Percentiles rank a stretch among this genome's conserved stretches.
Evolutionary conservation across 2,113 vertebrate genomes (phyloP).

Genomic region (Chauna torquata): DNA sequence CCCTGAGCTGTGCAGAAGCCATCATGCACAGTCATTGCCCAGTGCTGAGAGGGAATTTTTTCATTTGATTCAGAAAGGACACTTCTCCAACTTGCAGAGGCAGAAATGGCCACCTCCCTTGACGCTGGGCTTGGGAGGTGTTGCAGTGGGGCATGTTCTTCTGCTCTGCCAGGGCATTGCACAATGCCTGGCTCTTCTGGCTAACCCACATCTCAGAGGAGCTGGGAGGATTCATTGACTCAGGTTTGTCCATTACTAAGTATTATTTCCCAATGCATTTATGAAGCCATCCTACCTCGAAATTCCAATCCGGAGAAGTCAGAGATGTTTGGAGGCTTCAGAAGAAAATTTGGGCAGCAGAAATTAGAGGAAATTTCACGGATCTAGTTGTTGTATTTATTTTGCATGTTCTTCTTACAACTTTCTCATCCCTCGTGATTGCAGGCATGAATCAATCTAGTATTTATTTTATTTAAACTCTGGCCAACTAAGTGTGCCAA

Average conservation of each 20-base stretch:
- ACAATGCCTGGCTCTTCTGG: background rate
- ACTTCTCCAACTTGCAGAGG: background rate
- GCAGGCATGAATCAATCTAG: background rate
- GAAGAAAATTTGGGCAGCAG: background rate
- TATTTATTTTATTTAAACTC: background rate
- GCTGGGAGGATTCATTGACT: background rate
- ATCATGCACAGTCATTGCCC: background rate
- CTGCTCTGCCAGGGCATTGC: background rate
- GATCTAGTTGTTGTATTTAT: background rate
- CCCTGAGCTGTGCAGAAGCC: background rate
- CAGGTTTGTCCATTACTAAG: background rate
- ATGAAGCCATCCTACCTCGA: background rate
- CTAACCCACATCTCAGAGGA: background rate
- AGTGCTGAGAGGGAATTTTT: background rate
- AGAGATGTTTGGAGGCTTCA: background rate
- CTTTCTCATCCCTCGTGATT: background rate
- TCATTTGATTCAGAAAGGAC: background rate
- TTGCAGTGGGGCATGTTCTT: background rate
- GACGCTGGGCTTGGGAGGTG: background rate
- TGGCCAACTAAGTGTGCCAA: background rate
- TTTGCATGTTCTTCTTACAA: background rate
- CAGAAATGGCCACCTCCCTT: background rate
- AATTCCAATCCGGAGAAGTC: background rate
- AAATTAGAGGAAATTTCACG: background rate
- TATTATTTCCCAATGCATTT: background rate